These are phyloP conservation scores for Euspilapteryx auroguttella DNA, from an alignment of 2,888 invertebrate genomes.

Conservation along the genomic window DNA sequence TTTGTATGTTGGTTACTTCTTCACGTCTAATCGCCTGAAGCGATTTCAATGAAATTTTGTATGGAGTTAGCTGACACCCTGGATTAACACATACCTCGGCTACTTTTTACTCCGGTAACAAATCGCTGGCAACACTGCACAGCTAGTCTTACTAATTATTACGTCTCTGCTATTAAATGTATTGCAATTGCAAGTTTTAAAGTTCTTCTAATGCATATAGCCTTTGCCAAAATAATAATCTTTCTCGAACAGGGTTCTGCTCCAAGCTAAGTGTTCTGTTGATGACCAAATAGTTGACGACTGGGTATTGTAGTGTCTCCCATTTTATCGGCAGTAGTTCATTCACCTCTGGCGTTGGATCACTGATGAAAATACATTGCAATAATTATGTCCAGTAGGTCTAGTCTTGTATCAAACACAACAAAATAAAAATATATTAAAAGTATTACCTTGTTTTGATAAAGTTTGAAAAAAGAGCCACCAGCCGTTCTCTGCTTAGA, in stretches of 20 bases:
- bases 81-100: no score
- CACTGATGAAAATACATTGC: constrained; percentile 4
- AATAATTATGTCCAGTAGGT: neutral
- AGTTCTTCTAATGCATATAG: constrained; percentile 4
- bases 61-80: no score
- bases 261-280: constrained; percentile 2
- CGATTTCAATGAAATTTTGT: no score
- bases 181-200: neutral
- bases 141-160: no score
- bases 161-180: constrained; percentile 1
- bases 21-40: no score
- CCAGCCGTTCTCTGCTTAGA: constrained; percentile 4
- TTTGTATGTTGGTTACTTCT: no score
- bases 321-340: constrained; percentile 5
- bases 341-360: constrained; percentile 5
- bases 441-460: constrained; percentile 6
- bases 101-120: no score
- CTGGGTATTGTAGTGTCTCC: constrained; percentile 3
- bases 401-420: no score
- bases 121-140: no score
- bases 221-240: constrained; percentile 6
- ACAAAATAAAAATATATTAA: no score
- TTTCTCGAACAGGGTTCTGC: constrained; percentile 4
- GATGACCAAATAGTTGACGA: constrained; percentile 6
- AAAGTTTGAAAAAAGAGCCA: constrained; percentile 7